These are phyloP conservation scores for Pseudochirops cupreus DNA, from an alignment of 2,797 vertebrate species.

Conservation along the genomic window DNA sequence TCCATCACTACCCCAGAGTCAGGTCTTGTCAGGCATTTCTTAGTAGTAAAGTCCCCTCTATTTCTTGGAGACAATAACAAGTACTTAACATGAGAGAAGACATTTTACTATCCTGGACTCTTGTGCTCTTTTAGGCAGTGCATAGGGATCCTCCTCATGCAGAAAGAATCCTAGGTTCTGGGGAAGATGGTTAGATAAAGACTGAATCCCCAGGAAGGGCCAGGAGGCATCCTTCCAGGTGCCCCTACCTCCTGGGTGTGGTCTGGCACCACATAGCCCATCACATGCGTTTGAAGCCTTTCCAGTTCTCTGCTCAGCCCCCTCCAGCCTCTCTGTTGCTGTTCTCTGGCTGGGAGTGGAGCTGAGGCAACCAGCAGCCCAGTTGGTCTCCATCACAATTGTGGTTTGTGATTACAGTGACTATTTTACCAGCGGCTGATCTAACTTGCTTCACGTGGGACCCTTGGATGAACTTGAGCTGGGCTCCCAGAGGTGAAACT, in stretches of 20 bases:
- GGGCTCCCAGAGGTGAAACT: neutral
- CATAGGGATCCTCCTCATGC: neutral
- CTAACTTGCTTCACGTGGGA: neutral
- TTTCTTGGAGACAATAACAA: constrained; percentile 4
- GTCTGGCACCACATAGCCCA: neutral
- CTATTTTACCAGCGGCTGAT: constrained; percentile 6
- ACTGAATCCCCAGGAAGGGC: neutral
- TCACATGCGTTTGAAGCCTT: neutral
- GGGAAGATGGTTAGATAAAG: neutral
- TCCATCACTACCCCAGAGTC: constrained; percentile 24
- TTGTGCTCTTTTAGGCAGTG: neutral
- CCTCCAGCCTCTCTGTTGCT: neutral
- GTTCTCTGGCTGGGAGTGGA: constrained; percentile 11
- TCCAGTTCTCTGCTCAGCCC: neutral
- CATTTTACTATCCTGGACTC: neutral
- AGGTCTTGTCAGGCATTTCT: constrained; percentile 25
- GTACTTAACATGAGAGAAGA: neutral
- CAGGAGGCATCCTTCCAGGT: neutral
- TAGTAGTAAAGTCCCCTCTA: constrained; percentile 25
- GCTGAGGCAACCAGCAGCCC: constrained; percentile 27
- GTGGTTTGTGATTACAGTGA: neutral
- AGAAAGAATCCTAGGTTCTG: neutral
- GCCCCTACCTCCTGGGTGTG: neutral
- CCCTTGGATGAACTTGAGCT: neutral
- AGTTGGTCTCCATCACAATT: constrained; percentile 7